Evolutionary conservation across 2,888 invertebrate species (phyloP).

Genomic region (Morinoia aosen): DNA sequence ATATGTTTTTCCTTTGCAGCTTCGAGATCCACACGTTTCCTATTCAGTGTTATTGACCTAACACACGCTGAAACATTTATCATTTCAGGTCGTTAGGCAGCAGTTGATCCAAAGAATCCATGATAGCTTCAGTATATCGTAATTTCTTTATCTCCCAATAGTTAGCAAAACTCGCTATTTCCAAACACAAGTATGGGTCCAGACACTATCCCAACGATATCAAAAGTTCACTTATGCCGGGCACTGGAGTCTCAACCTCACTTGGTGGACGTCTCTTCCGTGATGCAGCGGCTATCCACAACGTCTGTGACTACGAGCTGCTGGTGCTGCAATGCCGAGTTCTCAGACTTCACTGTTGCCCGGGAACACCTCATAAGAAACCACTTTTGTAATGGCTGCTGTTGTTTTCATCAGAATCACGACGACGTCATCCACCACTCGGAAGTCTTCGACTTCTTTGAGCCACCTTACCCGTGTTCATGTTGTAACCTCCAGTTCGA

Average conservation of each 20-base stretch:
- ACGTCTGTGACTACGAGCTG: background rate
- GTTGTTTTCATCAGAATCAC: background rate
- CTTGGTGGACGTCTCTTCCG: background rate
- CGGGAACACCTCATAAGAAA: background rate
- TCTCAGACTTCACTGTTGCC: background rate
- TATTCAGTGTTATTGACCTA: background rate
- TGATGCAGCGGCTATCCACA: background rate
- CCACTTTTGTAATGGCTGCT: constrained; percentile 15
- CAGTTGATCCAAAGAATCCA: background rate
- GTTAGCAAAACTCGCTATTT: background rate
- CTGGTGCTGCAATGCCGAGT: background rate
- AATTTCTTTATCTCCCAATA: background rate
- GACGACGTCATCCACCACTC: background rate
- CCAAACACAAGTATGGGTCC: background rate
- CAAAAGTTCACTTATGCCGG: background rate
- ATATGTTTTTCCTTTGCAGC: background rate
- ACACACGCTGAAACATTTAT: background rate
- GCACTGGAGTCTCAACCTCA: background rate
- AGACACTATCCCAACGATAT: background rate
- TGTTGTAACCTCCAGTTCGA: background rate
- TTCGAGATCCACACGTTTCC: background rate
- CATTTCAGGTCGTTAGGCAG: background rate
- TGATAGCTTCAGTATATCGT: background rate
- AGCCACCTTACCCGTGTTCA: background rate
- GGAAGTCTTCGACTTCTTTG: background rate